Conservation (phyloP, 2,888 invertebrate species). For the Epinotia nisella region DNA sequence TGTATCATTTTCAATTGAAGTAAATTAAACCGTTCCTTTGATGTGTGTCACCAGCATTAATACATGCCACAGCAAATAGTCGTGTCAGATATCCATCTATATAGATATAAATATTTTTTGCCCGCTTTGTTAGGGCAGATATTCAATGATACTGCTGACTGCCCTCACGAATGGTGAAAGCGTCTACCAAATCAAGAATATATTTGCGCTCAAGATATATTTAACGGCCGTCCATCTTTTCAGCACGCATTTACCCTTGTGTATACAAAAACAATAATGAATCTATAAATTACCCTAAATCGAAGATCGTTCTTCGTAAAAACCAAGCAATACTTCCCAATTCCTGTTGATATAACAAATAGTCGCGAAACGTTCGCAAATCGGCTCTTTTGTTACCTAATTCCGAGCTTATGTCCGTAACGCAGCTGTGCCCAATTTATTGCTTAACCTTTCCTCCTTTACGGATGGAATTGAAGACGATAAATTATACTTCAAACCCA, state of each 20-base stretch:
- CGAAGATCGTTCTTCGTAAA: conserved; percentile 38
- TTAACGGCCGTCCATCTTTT: conserved; percentile 16
- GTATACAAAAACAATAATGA: conserved; percentile 40
- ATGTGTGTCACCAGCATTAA: no score
- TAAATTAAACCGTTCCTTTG: no score
- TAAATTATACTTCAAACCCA: conserved; percentile 84
- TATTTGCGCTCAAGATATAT: conserved; percentile 1
- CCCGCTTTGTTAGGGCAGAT: no score
- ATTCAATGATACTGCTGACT: no score
- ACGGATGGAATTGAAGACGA: conserved; percentile 82
- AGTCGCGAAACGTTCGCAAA: conserved; percentile 67
- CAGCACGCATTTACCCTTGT: conserved; percentile 19
- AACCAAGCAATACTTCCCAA: conserved; percentile 39
- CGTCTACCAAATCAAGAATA: background rate
- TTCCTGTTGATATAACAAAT: conserved; percentile 45
- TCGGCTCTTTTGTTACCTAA: conserved; percentile 79
- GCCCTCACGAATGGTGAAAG: background rate
- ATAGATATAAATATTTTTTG: no score
- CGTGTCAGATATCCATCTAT: no score
- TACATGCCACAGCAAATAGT: no score
- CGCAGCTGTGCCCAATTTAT: conserved; percentile 78
- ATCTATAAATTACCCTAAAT: conserved; percentile 36
- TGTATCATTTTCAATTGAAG: no score
- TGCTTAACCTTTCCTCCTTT: conserved; percentile 80
- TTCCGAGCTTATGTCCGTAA: conserved; percentile 76